Evolutionary conservation across 2,797 vertebrate species (phyloP).

Genomic region (Cuniculus paca): DNA sequence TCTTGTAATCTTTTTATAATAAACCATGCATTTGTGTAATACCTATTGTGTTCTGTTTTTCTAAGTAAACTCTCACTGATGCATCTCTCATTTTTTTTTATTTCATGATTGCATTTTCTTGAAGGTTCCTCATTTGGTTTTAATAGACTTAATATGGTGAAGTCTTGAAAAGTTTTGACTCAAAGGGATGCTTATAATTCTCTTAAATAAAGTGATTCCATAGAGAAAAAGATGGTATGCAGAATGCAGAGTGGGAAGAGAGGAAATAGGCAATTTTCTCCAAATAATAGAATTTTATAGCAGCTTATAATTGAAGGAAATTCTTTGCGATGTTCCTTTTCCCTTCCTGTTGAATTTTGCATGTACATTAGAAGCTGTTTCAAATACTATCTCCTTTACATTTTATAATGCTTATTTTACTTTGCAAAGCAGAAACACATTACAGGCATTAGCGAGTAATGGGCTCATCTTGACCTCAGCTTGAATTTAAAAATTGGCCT

Average conservation of each 20-base stretch:
- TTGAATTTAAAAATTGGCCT: constrained; percentile 31
- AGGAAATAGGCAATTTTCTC: background rate
- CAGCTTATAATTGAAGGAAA: background rate
- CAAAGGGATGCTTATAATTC: background rate
- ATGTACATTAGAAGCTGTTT: background rate
- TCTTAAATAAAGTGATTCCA: background rate
- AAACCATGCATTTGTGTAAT: background rate
- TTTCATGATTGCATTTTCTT: background rate
- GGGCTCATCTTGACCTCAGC: background rate
- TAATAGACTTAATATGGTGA: background rate
- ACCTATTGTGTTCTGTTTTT: background rate
- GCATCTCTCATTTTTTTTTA: background rate
- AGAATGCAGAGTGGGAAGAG: background rate
- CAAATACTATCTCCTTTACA: background rate
- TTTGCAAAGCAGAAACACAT: background rate
- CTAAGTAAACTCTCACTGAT: background rate
- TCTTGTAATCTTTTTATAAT: background rate
- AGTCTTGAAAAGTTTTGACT: background rate
- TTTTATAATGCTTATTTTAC: background rate
- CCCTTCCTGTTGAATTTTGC: background rate
- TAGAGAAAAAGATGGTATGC: background rate
- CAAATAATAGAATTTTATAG: constrained; percentile 21
- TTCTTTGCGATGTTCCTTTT: background rate
- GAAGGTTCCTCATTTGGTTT: constrained; percentile 42
- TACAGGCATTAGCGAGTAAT: background rate